These are phyloP conservation scores for Scyliorhinus canicula DNA, from an alignment of 2,797 vertebrate species.

Conservation along the genomic window DNA sequence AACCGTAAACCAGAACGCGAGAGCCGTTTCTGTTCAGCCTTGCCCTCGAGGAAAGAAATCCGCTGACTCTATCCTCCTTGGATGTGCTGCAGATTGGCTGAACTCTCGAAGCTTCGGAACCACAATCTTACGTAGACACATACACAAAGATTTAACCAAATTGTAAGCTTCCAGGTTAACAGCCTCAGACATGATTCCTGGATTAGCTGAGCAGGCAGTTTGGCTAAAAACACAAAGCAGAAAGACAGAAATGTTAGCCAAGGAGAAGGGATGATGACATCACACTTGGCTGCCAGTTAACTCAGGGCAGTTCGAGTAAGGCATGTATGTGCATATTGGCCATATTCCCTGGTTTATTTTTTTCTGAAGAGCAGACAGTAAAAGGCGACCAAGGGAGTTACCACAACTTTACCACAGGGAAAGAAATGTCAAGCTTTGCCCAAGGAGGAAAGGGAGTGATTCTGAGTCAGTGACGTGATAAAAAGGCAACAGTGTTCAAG, in stretches of 20 bases:
- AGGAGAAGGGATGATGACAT: background rate
- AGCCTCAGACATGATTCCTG: background rate
- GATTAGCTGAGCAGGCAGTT: background rate
- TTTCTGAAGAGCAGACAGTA: slow-evolving; percentile 1
- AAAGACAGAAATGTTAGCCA: background rate
- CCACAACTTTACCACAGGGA: slow-evolving; percentile 10
- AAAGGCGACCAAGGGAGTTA: slow-evolving; percentile 9
- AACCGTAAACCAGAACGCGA: background rate
- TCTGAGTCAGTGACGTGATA: background rate
- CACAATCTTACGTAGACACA: background rate
- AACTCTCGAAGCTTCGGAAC: background rate
- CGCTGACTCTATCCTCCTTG: background rate
- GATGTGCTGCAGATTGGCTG: background rate
- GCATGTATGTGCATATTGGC: background rate
- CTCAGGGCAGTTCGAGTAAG: background rate
- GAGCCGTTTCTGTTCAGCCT: background rate
- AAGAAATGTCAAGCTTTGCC: background rate
- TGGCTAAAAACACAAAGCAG: background rate
- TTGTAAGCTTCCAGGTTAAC: slow-evolving; percentile 5
- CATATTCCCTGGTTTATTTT: background rate
- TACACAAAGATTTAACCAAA: background rate
- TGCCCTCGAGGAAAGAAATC: background rate
- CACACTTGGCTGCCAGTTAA: background rate
- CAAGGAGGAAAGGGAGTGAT: background rate
- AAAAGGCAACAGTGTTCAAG: background rate